Conservation (phyloP, 2,888 invertebrate species). For the Zele albiditarsus region DNA sequence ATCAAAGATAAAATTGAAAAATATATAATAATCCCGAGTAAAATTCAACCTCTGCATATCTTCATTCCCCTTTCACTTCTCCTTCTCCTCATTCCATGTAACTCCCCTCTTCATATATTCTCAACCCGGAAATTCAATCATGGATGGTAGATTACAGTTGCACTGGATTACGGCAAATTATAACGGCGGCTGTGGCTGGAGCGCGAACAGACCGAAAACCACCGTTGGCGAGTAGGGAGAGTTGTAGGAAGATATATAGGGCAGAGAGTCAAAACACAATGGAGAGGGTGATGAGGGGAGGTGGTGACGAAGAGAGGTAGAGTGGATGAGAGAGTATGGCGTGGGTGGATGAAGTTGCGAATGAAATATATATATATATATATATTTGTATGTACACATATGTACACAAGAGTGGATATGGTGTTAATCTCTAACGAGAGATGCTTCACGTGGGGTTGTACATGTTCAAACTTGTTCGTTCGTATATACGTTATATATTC, state of each 20-base stretch:
- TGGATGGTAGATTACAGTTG: conserved; percentile 44
- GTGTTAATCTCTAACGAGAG: conserved; percentile 23
- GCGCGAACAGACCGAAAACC: conserved; percentile 44
- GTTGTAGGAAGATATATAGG: conserved; percentile 22
- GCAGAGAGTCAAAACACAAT: not conserved
- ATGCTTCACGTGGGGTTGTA: conserved; percentile 10
- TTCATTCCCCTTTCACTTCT: not conserved
- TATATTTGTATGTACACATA: not conserved
- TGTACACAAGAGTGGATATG: conserved; percentile 8
- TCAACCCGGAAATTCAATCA: conserved; percentile 19
- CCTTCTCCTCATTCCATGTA: not conserved
- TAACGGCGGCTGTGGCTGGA: conserved; percentile 38
- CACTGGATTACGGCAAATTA: conserved; percentile 49
- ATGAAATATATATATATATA: not conserved
- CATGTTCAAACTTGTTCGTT: conserved; percentile 6
- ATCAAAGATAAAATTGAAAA: not conserved
- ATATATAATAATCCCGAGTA: not conserved
- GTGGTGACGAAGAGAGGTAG: conserved; percentile 4
- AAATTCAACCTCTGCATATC: not conserved
- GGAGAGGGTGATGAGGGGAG: not conserved
- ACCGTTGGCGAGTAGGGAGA: conserved; percentile 32
- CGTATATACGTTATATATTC: not conserved
- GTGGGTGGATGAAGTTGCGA: conserved; percentile 23
- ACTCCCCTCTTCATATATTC: not conserved
- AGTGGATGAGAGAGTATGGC: conserved; percentile 21